Conservation (phyloP, 2,888 invertebrate species). For the Stenichneumon culpator region DNA sequence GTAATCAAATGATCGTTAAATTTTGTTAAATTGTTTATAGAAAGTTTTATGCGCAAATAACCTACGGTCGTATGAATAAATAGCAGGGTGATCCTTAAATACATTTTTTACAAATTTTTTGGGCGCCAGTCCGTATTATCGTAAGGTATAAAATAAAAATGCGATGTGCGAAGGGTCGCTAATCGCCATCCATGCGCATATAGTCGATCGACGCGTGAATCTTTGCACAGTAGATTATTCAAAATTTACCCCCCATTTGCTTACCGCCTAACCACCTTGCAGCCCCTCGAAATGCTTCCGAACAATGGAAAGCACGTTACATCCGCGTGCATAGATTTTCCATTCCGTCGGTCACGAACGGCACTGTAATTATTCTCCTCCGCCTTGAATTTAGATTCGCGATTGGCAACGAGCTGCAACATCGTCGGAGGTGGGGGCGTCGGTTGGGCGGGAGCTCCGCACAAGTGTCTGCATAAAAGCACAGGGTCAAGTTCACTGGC, state of each 20-base stretch:
- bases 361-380: slow-evolving; percentile 49
- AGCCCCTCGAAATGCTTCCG: neutral
- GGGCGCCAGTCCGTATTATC: no score
- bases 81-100: no score
- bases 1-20: no score
- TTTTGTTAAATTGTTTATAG: neutral
- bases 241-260: neutral
- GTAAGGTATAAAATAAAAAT: no score
- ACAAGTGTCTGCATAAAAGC: neutral
- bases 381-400: slow-evolving; percentile 24
- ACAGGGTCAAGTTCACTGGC: slow-evolving; percentile 53
- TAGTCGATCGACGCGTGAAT: neutral
- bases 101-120: neutral
- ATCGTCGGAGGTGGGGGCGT: neutral
- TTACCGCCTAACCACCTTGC: neutral
- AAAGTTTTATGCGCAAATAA: neutral
- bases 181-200: neutral
- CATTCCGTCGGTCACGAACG: slow-evolving; percentile 42
- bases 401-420: slow-evolving; percentile 13
- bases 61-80: no score
- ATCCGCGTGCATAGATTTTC: slow-evolving; percentile 4
- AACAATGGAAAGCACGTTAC: neutral
- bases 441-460: slow-evolving; percentile 16
- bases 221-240: neutral
- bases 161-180: no score